Evolutionary conservation across 2,113 vertebrate species (phyloP), one percentile per base, ranked within the genome.

Genomic region (Indicator indicator): DNA sequence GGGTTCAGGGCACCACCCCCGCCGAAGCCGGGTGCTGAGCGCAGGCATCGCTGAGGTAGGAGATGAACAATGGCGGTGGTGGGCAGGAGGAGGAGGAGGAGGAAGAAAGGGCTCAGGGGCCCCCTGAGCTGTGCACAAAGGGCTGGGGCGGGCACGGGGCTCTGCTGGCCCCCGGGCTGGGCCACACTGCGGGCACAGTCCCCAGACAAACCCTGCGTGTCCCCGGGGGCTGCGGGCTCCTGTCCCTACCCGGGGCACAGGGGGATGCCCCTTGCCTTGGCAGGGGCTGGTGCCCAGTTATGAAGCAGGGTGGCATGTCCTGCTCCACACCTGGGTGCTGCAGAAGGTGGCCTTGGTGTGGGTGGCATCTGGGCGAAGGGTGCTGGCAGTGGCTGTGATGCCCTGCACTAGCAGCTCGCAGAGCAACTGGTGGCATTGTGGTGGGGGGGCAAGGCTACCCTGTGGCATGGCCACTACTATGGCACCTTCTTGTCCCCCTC

Each of bases 11-110:
- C 8, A 68, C 19, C 42, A 16, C 38, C 63, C 52, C 52, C 3
- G 24, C 77, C 12, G 2, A 38, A 72, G 76, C 17, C 4, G 59
- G 76, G 55, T 28, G 63, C 90, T 52, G 83, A 85, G 74, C 5
- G 15, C 63, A 40, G 68, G 69, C 79, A 33, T 21, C 12, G 15
- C 64, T 6, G 82, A 97, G 91, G 93, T 95, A 94, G 90, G 92
- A 93, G 10, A 46, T 2, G 23, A 93, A 83, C 76, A 81, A 86
- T 36, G 93, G 93, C 69, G 4, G 50, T 36, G 72, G 40, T 6
- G 65, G 78, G 82, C 56, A 8, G n/a, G 28, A 20, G 60, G 9
- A 58, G 82, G 1, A 72, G 83, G 7, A 38, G 64, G 26, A 89
- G 83, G 23, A 16, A 36, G 64, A 64, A 70, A 63, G 63, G 23